Base-by-base conservation (phyloP, 2,888 invertebrate species). In the Helicoverpa assulta region DNA sequence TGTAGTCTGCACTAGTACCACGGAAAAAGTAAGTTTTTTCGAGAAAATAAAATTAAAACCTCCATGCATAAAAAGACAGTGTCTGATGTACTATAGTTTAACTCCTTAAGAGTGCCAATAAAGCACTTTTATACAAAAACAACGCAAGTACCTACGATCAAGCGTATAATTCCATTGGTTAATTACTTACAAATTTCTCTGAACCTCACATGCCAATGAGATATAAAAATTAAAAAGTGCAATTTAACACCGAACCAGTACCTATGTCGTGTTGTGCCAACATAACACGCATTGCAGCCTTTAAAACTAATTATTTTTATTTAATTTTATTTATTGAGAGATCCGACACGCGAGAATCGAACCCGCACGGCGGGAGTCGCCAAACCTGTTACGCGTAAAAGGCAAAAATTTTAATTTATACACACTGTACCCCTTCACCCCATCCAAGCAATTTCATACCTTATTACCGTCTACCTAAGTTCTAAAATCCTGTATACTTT, bases 271-370 rank as follows among this genome's bases (percentile, higher is more conserved):
- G 93, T 91, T 88, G 88, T 68, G 80, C 83, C 88, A 86, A 89
- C 90, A 90, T 89, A 90, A 89, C 89, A 86, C 84, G 81, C 79
- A 77, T 81, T 72, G 76, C 76, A 72, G 83, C 82, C 82, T 85
- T 88, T 87, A 86, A 87, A 89, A 90, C 91, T 91, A 93, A 93
- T 93, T 94, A 91, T 93, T 91, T 93, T 93, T 91, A 90, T 93
- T 94, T 92, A 91, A 93, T 93, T 92, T 93, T 92, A 90, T 94
- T 93, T 94, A 93, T 92, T 92, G 90, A 84, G 86, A 87, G 85
- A 85, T 82, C 83, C 73, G 75, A 84, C 91, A 92, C 92, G 93
- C 91, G 86, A 92, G 88, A 85, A 81, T 84, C 82, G 88, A 86
- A 84, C 83, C 85, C 78, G 83, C 83, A 58, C 90, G 83, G 84